These are phyloP conservation scores for Timema podura DNA, from an alignment of 2,888 invertebrate genomes.

Conservation along the genomic window DNA sequence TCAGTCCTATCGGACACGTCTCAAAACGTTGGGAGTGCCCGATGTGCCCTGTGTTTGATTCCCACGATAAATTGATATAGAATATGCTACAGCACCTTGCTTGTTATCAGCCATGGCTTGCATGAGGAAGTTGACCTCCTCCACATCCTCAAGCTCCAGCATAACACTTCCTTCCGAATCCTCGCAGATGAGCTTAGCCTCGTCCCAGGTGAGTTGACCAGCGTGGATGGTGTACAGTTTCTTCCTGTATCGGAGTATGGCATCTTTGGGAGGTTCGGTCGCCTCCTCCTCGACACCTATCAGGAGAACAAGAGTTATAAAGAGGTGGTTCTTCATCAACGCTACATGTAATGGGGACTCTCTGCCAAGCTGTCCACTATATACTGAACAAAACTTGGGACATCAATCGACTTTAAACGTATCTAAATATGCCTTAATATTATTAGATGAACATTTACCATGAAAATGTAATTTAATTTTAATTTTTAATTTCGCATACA, in stretches of 20 bases:
- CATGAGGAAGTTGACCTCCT: slow-evolving; percentile 25
- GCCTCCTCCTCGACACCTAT: slow-evolving; percentile 33
- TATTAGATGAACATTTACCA: too few species aligned
- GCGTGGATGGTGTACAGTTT: slow-evolving; percentile 36
- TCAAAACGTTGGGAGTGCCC: too few species aligned
- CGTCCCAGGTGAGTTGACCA: slow-evolving; percentile 36
- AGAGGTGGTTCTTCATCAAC: too few species aligned
- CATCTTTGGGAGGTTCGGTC: slow-evolving; percentile 33
- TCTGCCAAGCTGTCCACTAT: too few species aligned
- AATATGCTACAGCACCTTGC: neutral
- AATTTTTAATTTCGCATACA: too few species aligned
- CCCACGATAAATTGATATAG: neutral
- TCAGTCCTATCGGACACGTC: too few species aligned
- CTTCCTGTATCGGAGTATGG: neutral
- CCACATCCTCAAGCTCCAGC: slow-evolving; percentile 24
- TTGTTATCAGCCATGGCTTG: slow-evolving; percentile 26
- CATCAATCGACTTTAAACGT: too few species aligned
- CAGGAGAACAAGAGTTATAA: too few species aligned
- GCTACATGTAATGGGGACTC: too few species aligned
- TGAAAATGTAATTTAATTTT: too few species aligned
- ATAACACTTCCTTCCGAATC: neutral
- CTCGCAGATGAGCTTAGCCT: slow-evolving; percentile 18
- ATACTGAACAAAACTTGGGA: too few species aligned
- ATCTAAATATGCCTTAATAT: too few species aligned
- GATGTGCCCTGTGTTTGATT: neutral